Conservation (phyloP, 1,140 invertebrate genomes). For the Luehdorfia chinensis region DNA sequence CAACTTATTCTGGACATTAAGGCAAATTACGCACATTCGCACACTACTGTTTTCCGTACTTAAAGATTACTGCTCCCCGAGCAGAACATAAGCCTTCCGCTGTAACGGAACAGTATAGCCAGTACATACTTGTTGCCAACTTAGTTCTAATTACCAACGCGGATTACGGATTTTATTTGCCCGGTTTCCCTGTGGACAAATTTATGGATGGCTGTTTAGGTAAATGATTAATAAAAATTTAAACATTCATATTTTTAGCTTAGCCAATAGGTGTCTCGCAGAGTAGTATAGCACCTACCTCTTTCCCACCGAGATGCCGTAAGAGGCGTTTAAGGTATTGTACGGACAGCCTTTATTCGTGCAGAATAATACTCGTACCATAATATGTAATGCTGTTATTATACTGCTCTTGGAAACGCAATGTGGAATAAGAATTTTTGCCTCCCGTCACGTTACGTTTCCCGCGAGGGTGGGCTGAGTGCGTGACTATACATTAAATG, state of each 20-base stretch:
- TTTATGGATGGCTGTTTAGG: constrained; percentile 33
- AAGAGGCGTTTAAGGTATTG: too few species aligned
- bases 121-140: constrained; percentile 41
- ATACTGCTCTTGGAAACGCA: too few species aligned
- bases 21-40: background rate
- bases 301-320: too few species aligned
- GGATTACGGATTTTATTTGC: constrained; percentile 37
- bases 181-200: constrained; percentile 37
- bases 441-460: too few species aligned
- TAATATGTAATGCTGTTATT: too few species aligned
- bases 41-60: constrained; percentile 1
- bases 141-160: constrained; percentile 47
- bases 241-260: background rate
- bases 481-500: too few species aligned
- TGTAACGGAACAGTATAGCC: background rate
- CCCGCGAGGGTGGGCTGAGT: too few species aligned
- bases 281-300: too few species aligned
- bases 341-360: too few species aligned
- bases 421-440: too few species aligned
- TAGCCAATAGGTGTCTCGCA: background rate
- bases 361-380: too few species aligned
- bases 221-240: constrained; percentile 48
- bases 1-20: too few species aligned
- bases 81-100: constrained; percentile 6
- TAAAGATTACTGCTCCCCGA: constrained; percentile 22